Conservation (phyloP, 2,113 vertebrate species). For the Dendrocopos noguchii region DNA sequence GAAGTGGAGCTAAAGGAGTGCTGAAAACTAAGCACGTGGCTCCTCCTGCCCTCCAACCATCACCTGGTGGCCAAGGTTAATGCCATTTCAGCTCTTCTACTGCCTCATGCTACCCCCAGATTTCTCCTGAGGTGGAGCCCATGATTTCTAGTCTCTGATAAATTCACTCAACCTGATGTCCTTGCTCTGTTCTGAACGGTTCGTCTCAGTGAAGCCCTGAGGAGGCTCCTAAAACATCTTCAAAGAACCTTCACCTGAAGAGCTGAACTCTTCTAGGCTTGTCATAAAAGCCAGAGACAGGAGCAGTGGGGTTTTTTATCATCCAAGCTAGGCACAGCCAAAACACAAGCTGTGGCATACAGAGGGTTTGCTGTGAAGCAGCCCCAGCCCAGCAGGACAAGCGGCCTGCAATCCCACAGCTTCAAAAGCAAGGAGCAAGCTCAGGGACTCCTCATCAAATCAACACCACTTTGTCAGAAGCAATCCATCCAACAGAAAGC, state of each 20-base stretch:
- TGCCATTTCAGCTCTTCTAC: neutral
- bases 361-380: too few relatives aligned
- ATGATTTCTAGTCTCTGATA: neutral
- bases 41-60: neutral
- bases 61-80: neutral
- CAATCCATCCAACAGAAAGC: too few relatives aligned
- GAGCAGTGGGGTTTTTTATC: too few relatives aligned
- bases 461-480: too few relatives aligned
- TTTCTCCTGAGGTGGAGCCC: neutral
- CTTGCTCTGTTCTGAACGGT: accelerated
- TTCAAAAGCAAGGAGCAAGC: too few relatives aligned
- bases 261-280: neutral
- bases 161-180: accelerated
- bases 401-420: neutral
- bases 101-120: neutral
- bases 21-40: neutral
- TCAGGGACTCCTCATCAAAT: too few relatives aligned
- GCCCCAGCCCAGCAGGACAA: neutral
- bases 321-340: neutral
- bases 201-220: too few relatives aligned
- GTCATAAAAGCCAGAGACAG: accelerated
- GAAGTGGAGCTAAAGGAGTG: neutral
- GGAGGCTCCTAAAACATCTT: neutral
- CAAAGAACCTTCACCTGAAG: accelerated
- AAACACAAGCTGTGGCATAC: too few relatives aligned